Conservation (phyloP, 2,888 invertebrate species). For the Yponomeuta evonymella region DNA sequence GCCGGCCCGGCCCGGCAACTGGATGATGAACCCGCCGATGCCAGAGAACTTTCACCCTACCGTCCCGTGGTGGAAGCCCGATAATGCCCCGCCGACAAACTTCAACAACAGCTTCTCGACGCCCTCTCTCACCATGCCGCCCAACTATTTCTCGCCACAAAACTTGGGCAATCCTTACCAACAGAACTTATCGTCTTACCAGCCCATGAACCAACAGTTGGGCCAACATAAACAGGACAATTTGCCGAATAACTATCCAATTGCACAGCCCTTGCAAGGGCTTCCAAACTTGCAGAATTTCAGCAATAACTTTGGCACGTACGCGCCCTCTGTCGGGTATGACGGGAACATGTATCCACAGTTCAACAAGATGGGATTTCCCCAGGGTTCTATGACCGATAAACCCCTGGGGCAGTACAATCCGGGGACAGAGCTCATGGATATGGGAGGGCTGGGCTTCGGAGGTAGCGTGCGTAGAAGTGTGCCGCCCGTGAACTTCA, state of each 20-base stretch:
- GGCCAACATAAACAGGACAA: conserved; percentile 1
- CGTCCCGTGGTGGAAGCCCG: conserved; percentile 56
- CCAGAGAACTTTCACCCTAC: conserved; percentile 42
- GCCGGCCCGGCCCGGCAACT: conserved; percentile 31
- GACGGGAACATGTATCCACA: conserved; percentile 66
- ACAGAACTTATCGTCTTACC: conserved; percentile 5
- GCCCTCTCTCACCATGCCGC: conserved; percentile 37
- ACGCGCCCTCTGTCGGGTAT: conserved; percentile 46
- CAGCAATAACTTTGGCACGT: conserved; percentile 49
- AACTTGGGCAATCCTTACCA: conserved; percentile 15
- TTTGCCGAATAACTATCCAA: neutral
- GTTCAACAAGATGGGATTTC: conserved; percentile 46
- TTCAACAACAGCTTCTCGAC: conserved; percentile 23
- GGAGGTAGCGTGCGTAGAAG: conserved; percentile 27
- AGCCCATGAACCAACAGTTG: neutral
- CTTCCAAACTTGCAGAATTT: conserved; percentile 52
- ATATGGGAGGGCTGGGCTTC: conserved; percentile 40
- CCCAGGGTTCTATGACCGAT: neutral
- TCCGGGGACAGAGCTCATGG: conserved; percentile 41
- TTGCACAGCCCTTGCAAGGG: conserved; percentile 20
- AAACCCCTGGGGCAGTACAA: conserved; percentile 33
- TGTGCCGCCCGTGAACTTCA: conserved; percentile 32
- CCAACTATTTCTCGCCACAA: conserved; percentile 30
- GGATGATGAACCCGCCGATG: conserved; percentile 30
- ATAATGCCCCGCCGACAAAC: conserved; percentile 34